These are phyloP conservation scores for Brevimyrus niger DNA, from an alignment of 2,113 vertebrate genomes.

Conservation along the genomic window DNA sequence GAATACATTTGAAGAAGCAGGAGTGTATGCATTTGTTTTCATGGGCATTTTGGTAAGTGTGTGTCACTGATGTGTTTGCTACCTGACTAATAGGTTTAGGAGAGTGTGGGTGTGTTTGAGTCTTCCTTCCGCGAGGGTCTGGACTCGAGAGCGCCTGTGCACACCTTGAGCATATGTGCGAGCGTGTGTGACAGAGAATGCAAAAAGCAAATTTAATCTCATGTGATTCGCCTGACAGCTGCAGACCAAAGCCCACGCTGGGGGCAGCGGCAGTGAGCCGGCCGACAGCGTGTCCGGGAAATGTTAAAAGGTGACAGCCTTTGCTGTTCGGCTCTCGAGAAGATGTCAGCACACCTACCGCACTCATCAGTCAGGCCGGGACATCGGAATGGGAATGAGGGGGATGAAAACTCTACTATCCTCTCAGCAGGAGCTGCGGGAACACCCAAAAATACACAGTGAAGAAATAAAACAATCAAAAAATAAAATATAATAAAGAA, in stretches of 20 bases:
- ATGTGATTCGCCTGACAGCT: conserved; percentile 7
- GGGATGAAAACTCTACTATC: neutral
- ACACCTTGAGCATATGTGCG: neutral
- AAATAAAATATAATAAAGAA: neutral
- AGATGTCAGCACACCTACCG: neutral
- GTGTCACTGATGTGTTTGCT: neutral
- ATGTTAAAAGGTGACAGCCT: conserved; percentile 5
- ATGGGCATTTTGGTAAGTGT: neutral
- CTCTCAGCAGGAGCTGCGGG: neutral
- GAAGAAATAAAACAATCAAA: neutral
- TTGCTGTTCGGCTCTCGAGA: neutral
- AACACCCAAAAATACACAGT: neutral
- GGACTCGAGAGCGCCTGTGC: neutral
- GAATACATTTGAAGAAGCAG: neutral
- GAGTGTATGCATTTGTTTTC: neutral
- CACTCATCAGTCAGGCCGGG: neutral
- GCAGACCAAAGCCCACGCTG: neutral
- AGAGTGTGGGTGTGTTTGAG: neutral
- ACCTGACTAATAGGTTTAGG: neutral
- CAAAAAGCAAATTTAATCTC: conserved; percentile 1
- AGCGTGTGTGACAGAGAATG: neutral
- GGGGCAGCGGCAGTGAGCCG: neutral
- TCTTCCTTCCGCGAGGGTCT: neutral
- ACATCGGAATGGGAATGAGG: neutral
- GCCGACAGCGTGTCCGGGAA: neutral